phyloP scores from a whole-genome alignment of 2,113 vertebrate species.

The Trochalopteron elliotii region DNA sequence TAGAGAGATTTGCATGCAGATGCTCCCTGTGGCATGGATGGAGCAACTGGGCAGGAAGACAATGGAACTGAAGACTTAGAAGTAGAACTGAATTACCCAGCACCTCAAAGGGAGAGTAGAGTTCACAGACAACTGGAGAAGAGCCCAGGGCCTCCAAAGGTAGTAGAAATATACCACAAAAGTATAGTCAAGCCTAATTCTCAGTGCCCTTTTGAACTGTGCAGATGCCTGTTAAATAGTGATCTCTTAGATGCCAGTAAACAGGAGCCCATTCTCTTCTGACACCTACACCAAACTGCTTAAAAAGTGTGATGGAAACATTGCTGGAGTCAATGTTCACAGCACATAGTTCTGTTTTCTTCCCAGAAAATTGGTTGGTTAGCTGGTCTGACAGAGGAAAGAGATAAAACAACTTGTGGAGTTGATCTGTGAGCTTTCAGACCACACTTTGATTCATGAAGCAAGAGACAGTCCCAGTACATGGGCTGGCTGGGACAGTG shows the following conservation, averaged over 20 bases:
- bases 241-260: not conserved
- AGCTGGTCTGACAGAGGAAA: not conserved
- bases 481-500: rapidly evolving
- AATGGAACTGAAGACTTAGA: not conserved
- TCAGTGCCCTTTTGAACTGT: not conserved
- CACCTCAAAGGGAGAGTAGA: rapidly evolving
- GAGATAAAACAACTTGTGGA: too few relatives aligned
- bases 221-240: not conserved
- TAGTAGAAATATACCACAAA: not conserved
- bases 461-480: not conserved
- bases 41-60: not conserved
- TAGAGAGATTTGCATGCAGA: not conserved
- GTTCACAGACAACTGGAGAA: not conserved
- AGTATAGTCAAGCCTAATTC: not conserved
- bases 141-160: not conserved
- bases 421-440: not conserved
- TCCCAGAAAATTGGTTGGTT: not conserved
- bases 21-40: not conserved
- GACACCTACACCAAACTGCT: not conserved
- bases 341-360: not conserved
- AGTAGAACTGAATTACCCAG: not conserved
- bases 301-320: not conserved
- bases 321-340: not conserved
- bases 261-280: not conserved
- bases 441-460: not conserved